Percentiles rank a stretch among this genome's conserved stretches.
Conservation (phyloP, 2,113 vertebrate genomes). For the Atractosteus spatula region DNA sequence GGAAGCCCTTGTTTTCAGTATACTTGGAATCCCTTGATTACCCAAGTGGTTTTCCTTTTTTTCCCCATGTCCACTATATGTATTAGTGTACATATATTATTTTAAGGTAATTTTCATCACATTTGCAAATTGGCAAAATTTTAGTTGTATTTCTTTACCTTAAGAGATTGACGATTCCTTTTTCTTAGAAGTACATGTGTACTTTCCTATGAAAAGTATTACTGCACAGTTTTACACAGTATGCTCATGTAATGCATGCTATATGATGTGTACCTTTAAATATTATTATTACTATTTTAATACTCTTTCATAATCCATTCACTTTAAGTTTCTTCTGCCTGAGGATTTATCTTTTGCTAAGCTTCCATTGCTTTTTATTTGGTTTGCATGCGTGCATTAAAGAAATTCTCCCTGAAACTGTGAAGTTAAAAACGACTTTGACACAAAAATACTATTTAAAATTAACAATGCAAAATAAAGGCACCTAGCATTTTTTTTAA, state of each 20-base stretch:
- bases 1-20: too few relatives aligned
- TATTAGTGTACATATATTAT: too few relatives aligned
- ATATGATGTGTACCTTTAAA: slow-evolving; percentile 54
- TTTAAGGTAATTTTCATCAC: too few relatives aligned
- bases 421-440: slow-evolving; percentile 63
- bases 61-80: too few relatives aligned
- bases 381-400: slow-evolving; percentile 58
- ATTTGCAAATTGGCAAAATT: too few relatives aligned
- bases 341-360: slow-evolving; percentile 63
- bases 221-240: slow-evolving; percentile 26
- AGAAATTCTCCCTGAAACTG: slow-evolving; percentile 65
- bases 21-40: too few relatives aligned
- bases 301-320: slow-evolving; percentile 63
- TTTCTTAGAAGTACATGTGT: not conserved
- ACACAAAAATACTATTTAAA: slow-evolving; percentile 51
- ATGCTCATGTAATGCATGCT: slow-evolving; percentile 42
- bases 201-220: slow-evolving; percentile 24
- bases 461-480: slow-evolving; percentile 51
- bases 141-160: slow-evolving; percentile 18
- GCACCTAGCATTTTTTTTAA: slow-evolving; percentile 39
- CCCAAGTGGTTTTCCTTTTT: too few relatives aligned
- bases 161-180: slow-evolving; percentile 23
- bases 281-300: slow-evolving; percentile 68
- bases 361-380: slow-evolving; percentile 53
- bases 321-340: slow-evolving; percentile 59